Base-by-base conservation (phyloP, 1,140 invertebrate genomes). In the Drepana arcuata region DNA sequence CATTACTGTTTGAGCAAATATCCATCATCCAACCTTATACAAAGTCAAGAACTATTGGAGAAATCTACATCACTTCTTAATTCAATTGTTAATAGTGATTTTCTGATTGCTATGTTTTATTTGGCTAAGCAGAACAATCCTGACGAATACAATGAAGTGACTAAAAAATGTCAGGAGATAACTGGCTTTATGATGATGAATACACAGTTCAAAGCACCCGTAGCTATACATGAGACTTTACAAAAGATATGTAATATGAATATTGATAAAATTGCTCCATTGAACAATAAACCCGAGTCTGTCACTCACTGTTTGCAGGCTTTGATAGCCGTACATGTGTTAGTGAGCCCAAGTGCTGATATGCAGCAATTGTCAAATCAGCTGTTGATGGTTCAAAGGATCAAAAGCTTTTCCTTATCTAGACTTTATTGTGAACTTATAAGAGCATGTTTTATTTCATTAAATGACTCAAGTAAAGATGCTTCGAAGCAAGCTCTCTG, bases 351-450 rank as follows among this genome's bases (percentile, higher is more conserved):
- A 5, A 90, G 90, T 59, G 89, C 89, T 12, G 91, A 95, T 47
- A 90, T 93, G 1, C 85, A 90, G 26, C 86, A 89, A 14, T 88
- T 95, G 38, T 90, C 93, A 2, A 90, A 91, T 56, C 92, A 96
- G 63, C 67, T 97, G 9, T 67, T 92, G 32, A 90, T 96, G 83
- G 85, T 97, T 38, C 90, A 96, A 70, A 89, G 90, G 41, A 84
- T 96, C 0, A 94, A 96, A 81, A 90, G 86, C 33, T 91, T 88
- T 46, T 86, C 85, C 29, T 85, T 89, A 34, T 83, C 89, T 2
- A 85, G 91, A 42, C 67, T 98, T 0, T 96, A 94, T 63, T 93
- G 92, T 72, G 95, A 98, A 86, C 86, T 97, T 7, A 92, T 97
- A 33, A 85, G 95, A 50, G 92, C 94, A 0, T 94, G 93, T 70